Conservation (phyloP, 2,888 invertebrate genomes). For the Plagodis pulveraria region DNA sequence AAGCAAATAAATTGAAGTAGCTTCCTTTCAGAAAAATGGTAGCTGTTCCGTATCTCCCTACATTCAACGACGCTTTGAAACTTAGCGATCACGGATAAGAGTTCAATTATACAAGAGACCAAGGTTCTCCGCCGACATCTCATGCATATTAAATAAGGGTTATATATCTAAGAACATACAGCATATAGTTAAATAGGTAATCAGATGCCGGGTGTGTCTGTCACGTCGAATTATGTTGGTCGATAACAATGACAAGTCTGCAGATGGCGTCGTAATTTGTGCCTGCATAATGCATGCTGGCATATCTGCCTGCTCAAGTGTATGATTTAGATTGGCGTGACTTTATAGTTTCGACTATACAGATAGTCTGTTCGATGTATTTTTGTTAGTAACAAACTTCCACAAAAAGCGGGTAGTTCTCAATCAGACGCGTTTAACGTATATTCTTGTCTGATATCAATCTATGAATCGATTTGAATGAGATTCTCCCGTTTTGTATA, state of each 20-base stretch:
- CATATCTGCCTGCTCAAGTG: constrained; percentile 12
- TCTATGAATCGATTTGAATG: no score
- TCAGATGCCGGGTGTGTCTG: constrained; percentile 17
- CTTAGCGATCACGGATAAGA: not conserved
- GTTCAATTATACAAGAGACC: not conserved
- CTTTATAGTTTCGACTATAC: constrained; percentile 1
- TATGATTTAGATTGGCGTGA: constrained; percentile 9
- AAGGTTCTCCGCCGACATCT: not conserved
- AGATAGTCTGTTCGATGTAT: no score
- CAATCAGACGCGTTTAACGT: no score
- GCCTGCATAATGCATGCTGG: constrained; percentile 24
- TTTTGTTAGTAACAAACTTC: no score
- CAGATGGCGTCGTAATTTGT: constrained; percentile 30
- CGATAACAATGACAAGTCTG: constrained; percentile 31
- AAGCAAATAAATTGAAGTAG: no score
- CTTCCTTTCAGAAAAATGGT: no score
- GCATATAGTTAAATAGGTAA: constrained; percentile 6
- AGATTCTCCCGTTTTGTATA: no score
- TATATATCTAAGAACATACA: not conserved
- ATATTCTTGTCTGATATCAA: no score
- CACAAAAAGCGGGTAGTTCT: no score
- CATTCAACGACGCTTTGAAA: no score
- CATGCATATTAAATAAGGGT: not conserved
- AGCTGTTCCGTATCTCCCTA: no score
- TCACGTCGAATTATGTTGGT: constrained; percentile 28